These are phyloP conservation scores for Colius striatus DNA, from an alignment of 2,113 vertebrate genomes.

Conservation along the genomic window DNA sequence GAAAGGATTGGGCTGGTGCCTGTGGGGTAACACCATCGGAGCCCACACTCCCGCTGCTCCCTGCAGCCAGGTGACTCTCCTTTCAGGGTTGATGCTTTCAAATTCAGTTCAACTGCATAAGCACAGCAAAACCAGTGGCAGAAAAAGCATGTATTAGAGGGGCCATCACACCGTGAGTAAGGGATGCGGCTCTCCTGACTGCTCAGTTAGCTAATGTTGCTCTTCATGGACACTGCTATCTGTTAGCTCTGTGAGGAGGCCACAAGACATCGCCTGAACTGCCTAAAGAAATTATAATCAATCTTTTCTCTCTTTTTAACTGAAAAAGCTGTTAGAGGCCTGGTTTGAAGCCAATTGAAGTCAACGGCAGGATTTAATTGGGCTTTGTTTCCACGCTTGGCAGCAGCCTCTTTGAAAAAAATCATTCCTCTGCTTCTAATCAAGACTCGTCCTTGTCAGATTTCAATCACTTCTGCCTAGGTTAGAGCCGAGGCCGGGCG, in stretches of 20 bases:
- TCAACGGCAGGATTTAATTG: neutral
- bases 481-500: neutral
- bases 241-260: neutral
- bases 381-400: constrained; percentile 26
- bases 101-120: neutral
- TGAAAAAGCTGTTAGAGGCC: neutral
- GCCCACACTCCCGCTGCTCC: fast-evolving
- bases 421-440: neutral
- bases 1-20: neutral
- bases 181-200: neutral
- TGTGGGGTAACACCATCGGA: neutral
- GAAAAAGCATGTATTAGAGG: neutral
- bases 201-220: neutral
- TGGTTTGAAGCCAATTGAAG: constrained; percentile 13
- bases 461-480: neutral
- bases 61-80: neutral
- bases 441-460: neutral
- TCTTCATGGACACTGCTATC: neutral
- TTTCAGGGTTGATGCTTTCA: neutral
- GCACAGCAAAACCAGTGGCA: neutral
- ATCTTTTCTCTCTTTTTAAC: neutral
- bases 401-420: neutral
- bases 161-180: neutral
- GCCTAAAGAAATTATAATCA: constrained; percentile 4
- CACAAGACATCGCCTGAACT: neutral